Evolutionary conservation across 2,888 invertebrate species (phyloP).

Genomic region (Scrobipalpa costella): DNA sequence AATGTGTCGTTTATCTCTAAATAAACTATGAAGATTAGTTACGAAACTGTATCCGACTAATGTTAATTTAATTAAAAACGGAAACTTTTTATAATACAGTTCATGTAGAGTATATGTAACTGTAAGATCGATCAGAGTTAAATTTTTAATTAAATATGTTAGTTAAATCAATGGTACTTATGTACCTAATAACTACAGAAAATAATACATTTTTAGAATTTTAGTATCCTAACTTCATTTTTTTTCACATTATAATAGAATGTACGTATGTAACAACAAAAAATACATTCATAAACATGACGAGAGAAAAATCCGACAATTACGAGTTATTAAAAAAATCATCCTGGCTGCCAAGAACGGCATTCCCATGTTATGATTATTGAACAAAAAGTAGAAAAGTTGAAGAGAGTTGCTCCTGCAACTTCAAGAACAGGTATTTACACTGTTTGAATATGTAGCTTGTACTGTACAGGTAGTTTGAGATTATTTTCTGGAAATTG

Average conservation of each 20-base stretch:
- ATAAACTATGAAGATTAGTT: not conserved
- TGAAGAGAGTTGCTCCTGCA: constrained; percentile 79
- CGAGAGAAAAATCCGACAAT: not conserved
- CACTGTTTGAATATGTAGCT: constrained; percentile 77
- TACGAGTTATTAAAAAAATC: not conserved
- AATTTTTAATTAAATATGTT: too few relatives aligned
- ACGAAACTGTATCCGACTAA: not conserved
- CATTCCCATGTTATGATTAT: constrained; percentile 76
- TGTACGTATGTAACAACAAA: too few relatives aligned
- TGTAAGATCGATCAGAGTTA: too few relatives aligned
- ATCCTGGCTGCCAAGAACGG: constrained; percentile 33
- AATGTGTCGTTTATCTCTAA: not conserved
- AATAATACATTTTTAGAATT: too few relatives aligned
- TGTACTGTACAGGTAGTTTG: constrained; percentile 68
- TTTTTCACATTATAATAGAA: too few relatives aligned
- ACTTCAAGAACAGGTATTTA: constrained; percentile 80
- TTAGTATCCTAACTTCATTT: too few relatives aligned
- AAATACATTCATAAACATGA: too few relatives aligned
- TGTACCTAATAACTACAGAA: too few relatives aligned
- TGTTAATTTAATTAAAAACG: too few relatives aligned
- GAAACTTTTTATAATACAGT: too few relatives aligned
- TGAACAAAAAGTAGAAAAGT: constrained; percentile 80
- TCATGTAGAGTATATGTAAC: too few relatives aligned
- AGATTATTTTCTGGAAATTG: constrained; percentile 55
- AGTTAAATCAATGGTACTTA: too few relatives aligned